Conservation (phyloP, 2,797 vertebrate species). For the Ara ararauna region DNA sequence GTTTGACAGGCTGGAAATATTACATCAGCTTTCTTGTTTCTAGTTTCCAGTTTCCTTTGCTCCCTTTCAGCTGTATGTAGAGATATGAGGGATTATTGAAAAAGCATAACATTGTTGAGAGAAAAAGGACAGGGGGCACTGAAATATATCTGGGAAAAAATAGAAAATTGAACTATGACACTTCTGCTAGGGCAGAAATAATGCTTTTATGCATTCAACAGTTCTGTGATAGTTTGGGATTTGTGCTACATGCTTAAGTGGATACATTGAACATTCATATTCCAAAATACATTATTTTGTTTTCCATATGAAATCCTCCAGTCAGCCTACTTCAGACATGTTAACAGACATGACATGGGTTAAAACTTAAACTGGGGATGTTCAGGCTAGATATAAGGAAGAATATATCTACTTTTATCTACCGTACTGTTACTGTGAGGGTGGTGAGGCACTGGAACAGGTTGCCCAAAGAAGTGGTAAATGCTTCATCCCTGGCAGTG, state of each 20-base stretch:
- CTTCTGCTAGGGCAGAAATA: neutral
- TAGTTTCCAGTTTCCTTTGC: neutral
- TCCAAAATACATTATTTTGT: neutral
- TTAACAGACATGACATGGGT: neutral
- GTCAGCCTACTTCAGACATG: neutral
- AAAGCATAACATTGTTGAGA: neutral
- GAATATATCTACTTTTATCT: neutral
- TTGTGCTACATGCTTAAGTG: neutral
- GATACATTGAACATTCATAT: neutral
- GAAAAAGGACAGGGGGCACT: neutral
- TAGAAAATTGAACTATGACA: neutral
- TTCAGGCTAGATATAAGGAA: neutral
- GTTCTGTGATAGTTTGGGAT: neutral
- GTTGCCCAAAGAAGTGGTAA: too few relatives aligned
- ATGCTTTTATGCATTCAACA: neutral
- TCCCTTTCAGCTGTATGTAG: neutral
- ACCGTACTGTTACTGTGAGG: neutral
- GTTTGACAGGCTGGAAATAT: neutral
- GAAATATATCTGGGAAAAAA: neutral
- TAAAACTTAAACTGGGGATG: neutral
- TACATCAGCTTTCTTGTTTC: neutral
- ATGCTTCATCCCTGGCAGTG: neutral
- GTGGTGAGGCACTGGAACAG: neutral
- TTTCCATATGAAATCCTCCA: slow-evolving; percentile 24
- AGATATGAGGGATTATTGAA: neutral